phyloP scores from a whole-genome alignment of 2,113 vertebrate species.

The Poecile atricapillus region DNA sequence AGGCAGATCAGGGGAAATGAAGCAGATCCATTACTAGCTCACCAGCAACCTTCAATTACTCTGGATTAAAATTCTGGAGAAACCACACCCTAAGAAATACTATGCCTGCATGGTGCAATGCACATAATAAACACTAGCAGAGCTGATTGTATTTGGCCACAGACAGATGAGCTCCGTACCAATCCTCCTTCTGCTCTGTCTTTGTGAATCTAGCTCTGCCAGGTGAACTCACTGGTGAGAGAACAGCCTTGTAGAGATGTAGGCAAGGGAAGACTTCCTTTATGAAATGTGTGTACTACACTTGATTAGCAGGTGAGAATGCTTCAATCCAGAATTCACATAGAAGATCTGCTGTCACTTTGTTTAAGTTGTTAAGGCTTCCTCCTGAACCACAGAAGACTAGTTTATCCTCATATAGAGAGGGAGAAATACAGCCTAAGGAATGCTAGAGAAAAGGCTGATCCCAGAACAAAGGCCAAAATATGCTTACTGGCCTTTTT shows the following conservation, averaged over 20 bases:
- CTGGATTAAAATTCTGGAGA: background rate
- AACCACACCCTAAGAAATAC: conserved; percentile 16
- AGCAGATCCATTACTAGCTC: background rate
- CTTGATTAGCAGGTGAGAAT: background rate
- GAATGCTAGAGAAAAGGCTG: background rate
- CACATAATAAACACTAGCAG: background rate
- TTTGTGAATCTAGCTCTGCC: background rate
- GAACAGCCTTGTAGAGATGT: background rate
- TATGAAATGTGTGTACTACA: background rate
- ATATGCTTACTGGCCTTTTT: background rate
- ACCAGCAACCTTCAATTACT: background rate
- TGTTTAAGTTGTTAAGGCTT: background rate
- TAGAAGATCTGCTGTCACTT: rapidly evolving
- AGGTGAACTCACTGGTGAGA: background rate
- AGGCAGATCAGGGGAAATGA: background rate
- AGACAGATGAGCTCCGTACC: background rate
- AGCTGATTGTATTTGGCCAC: background rate
- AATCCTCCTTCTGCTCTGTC: background rate
- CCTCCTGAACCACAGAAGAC: background rate
- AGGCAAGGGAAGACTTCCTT: background rate
- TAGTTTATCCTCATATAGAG: rapidly evolving
- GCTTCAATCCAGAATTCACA: background rate
- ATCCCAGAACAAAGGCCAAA: background rate
- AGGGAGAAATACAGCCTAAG: background rate
- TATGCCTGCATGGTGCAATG: background rate